Percentiles rank a stretch among this genome's conserved stretches.
These are phyloP conservation scores for Stegastes partitus DNA, from an alignment of 2,113 vertebrate genomes.

Conservation along the genomic window DNA sequence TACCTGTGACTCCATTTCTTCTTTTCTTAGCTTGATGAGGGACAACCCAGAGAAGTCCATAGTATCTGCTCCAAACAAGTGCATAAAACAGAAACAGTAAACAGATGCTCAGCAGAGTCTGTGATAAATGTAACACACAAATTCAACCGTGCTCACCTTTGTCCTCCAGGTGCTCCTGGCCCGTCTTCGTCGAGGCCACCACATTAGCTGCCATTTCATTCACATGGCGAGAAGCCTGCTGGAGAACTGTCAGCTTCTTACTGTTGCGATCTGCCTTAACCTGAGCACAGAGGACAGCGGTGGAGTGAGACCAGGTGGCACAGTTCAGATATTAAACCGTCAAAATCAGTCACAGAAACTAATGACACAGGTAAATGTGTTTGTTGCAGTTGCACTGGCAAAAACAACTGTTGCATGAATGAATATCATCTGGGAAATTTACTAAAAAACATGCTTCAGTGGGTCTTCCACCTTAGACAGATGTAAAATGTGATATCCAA, in stretches of 20 bases:
- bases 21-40: slow-evolving; percentile 95
- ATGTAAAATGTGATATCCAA: too few relatives aligned
- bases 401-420: too few relatives aligned
- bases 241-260: slow-evolving; percentile 87
- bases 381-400: too few relatives aligned
- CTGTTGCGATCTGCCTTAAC: slow-evolving; percentile 94
- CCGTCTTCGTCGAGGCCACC: slow-evolving; percentile 93
- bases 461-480: too few relatives aligned
- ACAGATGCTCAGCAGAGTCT: background rate
- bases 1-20: slow-evolving; percentile 98
- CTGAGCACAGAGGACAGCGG: slow-evolving; percentile 71
- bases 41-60: slow-evolving; percentile 99
- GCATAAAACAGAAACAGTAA: background rate
- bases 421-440: too few relatives aligned
- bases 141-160: slow-evolving; percentile 80
- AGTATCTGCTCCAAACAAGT: slow-evolving; percentile 84
- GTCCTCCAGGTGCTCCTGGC: slow-evolving; percentile 94
- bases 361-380: too few relatives aligned
- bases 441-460: background rate
- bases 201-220: slow-evolving; percentile 95
- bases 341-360: too few relatives aligned
- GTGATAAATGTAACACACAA: background rate
- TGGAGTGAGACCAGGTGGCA: background rate
- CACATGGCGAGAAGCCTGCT: slow-evolving; percentile 93
- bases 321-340: background rate